Evolutionary conservation across 2,113 vertebrate species (phyloP).

Genomic region (Lagopus muta): DNA sequence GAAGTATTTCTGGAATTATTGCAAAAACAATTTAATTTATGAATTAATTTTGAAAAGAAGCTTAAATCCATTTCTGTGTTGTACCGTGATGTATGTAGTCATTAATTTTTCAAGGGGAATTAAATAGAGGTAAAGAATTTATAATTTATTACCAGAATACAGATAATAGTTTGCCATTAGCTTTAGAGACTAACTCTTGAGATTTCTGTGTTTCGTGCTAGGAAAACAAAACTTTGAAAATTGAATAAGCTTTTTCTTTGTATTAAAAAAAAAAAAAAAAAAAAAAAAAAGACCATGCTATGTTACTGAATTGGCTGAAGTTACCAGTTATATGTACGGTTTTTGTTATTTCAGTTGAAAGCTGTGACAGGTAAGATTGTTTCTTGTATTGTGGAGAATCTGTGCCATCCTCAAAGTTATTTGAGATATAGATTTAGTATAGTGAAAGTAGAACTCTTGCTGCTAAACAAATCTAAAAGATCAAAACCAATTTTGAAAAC

Average conservation of each 20-base stretch:
- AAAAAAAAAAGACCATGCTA: background rate
- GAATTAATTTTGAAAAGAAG: background rate
- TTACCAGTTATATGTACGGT: background rate
- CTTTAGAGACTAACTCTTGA: background rate
- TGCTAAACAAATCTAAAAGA: background rate
- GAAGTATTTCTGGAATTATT: background rate
- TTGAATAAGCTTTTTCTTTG: background rate
- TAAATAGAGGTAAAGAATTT: background rate
- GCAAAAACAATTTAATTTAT: background rate
- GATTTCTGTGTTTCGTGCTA: background rate
- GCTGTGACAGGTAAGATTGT: background rate
- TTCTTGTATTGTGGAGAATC: background rate
- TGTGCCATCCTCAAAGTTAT: background rate
- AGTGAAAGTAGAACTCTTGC: background rate
- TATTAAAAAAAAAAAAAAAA: background rate
- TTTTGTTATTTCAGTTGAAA: background rate
- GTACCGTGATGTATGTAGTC: background rate
- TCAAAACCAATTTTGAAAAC: background rate
- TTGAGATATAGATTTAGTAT: background rate
- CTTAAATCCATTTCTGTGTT: background rate
- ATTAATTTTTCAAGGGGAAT: background rate
- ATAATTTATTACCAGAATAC: background rate
- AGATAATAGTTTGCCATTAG: background rate
- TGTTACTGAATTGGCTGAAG: background rate
- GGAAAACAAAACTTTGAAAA: background rate